Conservation (phyloP, 2,888 invertebrate genomes). For the Anthoptus insignis region DNA sequence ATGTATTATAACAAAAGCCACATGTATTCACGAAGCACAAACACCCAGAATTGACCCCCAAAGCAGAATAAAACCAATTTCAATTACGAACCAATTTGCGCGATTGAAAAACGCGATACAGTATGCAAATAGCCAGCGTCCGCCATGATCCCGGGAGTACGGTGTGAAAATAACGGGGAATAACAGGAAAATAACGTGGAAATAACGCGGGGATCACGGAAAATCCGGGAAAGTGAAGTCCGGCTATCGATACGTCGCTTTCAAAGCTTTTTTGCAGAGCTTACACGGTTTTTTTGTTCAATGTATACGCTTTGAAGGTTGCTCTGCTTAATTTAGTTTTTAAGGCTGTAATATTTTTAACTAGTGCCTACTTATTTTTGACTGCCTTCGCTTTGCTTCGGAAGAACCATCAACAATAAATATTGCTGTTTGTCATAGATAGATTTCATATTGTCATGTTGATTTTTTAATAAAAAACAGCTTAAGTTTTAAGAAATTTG, state of each 20-base stretch:
- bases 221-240: slow-evolving; percentile 59
- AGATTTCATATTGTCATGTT: too few species aligned
- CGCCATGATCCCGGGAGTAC: slow-evolving; percentile 58
- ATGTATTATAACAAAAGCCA: neutral
- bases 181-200: slow-evolving; percentile 18
- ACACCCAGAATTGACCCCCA: slow-evolving; percentile 25
- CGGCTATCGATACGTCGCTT: slow-evolving; percentile 79
- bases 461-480: too few species aligned
- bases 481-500: too few species aligned
- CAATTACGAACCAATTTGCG: slow-evolving; percentile 36
- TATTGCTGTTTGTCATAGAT: too few species aligned
- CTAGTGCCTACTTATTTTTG: too few species aligned
- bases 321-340: slow-evolving; percentile 48
- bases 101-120: slow-evolving; percentile 61
- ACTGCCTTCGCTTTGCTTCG: too few species aligned
- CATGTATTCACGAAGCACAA: slow-evolving; percentile 20
- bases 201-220: slow-evolving; percentile 55
- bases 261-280: slow-evolving; percentile 62
- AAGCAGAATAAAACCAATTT: slow-evolving; percentile 34
- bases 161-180: slow-evolving; percentile 53
- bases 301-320: slow-evolving; percentile 32
- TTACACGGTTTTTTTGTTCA: slow-evolving; percentile 57
- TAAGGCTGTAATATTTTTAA: too few species aligned
- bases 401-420: too few species aligned
- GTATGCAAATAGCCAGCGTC: slow-evolving; percentile 76